A percentile compares a stretch with the other conserved stretches of the same genome.
These are phyloP conservation scores for Chelidonichthys spinosus DNA, from an alignment of 2,797 vertebrate species.

Conservation along the genomic window DNA sequence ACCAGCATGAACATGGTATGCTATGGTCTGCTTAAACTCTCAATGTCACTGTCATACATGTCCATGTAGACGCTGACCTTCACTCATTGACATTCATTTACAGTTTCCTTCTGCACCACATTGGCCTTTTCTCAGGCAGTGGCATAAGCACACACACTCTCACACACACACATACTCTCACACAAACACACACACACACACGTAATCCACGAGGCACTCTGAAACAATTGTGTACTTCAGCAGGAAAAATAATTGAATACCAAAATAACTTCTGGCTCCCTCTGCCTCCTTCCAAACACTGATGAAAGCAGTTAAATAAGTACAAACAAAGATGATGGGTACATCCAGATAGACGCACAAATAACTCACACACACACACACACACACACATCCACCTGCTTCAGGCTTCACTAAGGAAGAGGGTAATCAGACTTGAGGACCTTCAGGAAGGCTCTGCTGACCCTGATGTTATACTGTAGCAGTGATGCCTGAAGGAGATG, in stretches of 20 bases:
- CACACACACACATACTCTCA: conserved; percentile 18
- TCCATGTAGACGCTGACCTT: not conserved
- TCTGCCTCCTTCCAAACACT: conserved; percentile 35
- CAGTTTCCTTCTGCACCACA: conserved; percentile 1
- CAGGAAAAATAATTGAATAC: conserved; percentile 78
- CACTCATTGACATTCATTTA: not conserved
- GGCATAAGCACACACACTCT: conserved; percentile 21
- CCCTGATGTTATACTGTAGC: conserved; percentile 37
- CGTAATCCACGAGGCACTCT: conserved; percentile 35
- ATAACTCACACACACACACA: conserved; percentile 1
- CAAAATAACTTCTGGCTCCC: conserved; percentile 71
- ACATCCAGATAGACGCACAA: conserved; percentile 18
- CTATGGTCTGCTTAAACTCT: not conserved
- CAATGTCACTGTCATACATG: not conserved
- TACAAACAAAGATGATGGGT: conserved; percentile 16
- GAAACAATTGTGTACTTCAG: conserved; percentile 71
- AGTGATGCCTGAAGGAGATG: conserved; percentile 40
- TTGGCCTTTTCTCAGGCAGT: conserved; percentile 19
- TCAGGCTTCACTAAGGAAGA: conserved; percentile 17
- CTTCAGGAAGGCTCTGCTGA: conserved; percentile 46
- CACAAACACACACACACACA: conserved; percentile 12
- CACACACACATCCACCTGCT: conserved; percentile 2
- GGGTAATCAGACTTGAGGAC: conserved; percentile 45
- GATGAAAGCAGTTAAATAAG: conserved; percentile 46
- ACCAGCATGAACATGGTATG: not conserved